Evolutionary conservation across 2,113 vertebrate species (phyloP).

Genomic region (Hypanus sabinus): DNA sequence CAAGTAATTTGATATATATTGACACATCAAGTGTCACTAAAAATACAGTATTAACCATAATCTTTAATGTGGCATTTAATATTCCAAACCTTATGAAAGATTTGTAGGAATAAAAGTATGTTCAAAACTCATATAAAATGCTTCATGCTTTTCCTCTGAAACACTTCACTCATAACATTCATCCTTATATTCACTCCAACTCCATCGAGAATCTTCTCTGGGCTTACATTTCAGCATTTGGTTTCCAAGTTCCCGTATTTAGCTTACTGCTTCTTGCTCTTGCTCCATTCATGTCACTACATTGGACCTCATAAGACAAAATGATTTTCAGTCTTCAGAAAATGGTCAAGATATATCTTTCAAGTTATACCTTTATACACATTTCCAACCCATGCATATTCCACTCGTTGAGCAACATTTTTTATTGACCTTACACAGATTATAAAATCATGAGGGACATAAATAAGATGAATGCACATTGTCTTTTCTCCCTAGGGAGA

Average conservation of each 20-base stretch:
- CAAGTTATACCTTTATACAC: neutral
- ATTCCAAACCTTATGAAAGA: neutral
- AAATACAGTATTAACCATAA: neutral
- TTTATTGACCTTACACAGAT: neutral
- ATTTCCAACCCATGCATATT: neutral
- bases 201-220: neutral
- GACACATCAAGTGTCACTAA: neutral
- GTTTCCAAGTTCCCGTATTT: neutral
- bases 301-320: neutral
- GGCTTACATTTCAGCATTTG: neutral
- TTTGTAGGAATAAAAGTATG: neutral
- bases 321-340: neutral
- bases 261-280: neutral
- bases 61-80: neutral
- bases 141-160: neutral
- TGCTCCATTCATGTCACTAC: neutral
- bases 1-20: neutral
- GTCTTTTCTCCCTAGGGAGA: too few species aligned
- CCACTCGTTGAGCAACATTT: neutral
- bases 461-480: too few species aligned
- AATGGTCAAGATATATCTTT: neutral
- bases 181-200: neutral
- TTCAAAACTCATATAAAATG: neutral
- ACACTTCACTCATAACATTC: neutral
- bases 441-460: too few species aligned